Percentiles rank a stretch among this genome's conserved stretches.
Conservation (phyloP, 2,888 invertebrate species). For the Nymphalis c-album region DNA sequence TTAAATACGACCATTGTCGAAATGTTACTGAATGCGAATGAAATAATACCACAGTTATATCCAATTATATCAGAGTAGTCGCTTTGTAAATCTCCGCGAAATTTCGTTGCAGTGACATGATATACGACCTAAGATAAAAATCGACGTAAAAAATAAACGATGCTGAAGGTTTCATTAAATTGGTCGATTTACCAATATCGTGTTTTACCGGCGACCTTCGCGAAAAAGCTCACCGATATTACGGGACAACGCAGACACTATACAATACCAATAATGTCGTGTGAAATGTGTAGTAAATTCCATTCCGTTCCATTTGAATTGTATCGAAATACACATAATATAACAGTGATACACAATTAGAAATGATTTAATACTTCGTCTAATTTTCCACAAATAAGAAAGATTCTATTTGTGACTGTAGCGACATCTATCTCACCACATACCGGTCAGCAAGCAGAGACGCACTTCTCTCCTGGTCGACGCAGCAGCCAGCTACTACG, state of each 20-base stretch:
- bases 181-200: conserved; percentile 47
- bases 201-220: conserved; percentile 54
- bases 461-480: too few relatives aligned
- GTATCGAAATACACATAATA: too few relatives aligned
- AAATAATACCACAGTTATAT: conserved; percentile 19
- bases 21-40: conserved; percentile 20
- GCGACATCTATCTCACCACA: too few relatives aligned
- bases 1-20: conserved; percentile 1
- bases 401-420: too few relatives aligned
- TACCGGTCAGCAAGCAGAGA: too few relatives aligned
- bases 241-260: conserved; percentile 41
- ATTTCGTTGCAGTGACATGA: conserved; percentile 30
- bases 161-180: conserved; percentile 49
- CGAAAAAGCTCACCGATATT: conserved; percentile 48
- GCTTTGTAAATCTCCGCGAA: conserved; percentile 21
- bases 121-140: conserved; percentile 33
- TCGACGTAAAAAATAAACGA: conserved; percentile 29
- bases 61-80: conserved; percentile 31
- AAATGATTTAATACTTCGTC: too few relatives aligned
- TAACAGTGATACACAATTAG: too few relatives aligned
- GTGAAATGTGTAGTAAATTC: neutral
- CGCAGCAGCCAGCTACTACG: too few relatives aligned
- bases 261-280: neutral
- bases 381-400: too few relatives aligned
- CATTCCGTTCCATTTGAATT: too few relatives aligned